phyloP scores from a whole-genome alignment of 2,113 vertebrate species.

The Pangasianodon hypophthalmus region DNA sequence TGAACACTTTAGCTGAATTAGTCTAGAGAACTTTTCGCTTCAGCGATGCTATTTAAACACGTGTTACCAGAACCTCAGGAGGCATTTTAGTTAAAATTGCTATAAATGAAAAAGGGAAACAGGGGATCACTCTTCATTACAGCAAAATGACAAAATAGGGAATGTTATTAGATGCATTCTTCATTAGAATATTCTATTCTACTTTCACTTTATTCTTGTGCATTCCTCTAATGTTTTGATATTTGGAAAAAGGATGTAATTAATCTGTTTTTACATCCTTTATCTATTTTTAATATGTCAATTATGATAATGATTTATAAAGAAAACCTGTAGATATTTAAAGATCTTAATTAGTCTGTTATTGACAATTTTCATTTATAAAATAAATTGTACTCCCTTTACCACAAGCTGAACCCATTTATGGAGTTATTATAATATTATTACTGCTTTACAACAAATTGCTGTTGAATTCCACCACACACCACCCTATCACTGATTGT shows the following conservation, averaged over 20 bases:
- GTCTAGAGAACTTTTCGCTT: background rate
- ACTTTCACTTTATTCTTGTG: background rate
- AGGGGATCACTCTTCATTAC: background rate
- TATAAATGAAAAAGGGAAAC: background rate
- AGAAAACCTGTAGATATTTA: background rate
- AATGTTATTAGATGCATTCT: background rate
- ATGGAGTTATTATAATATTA: background rate
- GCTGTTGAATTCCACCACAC: background rate
- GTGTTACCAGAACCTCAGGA: background rate
- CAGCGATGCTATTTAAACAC: background rate
- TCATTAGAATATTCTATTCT: slow-evolving; percentile 4
- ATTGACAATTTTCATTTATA: background rate
- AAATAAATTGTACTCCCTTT: background rate
- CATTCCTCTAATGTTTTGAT: background rate
- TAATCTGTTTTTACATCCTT: background rate
- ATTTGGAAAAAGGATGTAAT: background rate
- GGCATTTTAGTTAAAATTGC: background rate
- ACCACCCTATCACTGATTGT: background rate
- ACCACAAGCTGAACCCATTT: background rate
- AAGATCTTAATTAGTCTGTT: background rate
- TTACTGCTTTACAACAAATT: background rate
- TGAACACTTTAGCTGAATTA: background rate
- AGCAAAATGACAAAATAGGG: background rate
- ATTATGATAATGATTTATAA: background rate
- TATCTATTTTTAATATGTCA: background rate